Percentiles rank a stretch among this genome's conserved stretches.
Conservation (phyloP, 2,113 vertebrate species). For the Channa argus region DNA sequence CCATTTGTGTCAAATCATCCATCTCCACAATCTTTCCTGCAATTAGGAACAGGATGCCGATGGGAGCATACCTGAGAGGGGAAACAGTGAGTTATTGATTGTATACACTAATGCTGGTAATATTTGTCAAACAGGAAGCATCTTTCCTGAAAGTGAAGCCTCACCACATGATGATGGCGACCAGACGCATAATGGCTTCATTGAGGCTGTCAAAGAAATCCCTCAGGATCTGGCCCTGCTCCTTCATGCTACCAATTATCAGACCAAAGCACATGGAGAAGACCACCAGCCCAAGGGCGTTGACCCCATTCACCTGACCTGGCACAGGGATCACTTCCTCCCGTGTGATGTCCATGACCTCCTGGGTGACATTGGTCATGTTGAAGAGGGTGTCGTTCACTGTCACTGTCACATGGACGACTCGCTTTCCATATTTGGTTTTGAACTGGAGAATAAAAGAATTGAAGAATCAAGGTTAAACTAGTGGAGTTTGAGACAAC, state of each 20-base stretch:
- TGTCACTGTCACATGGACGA: conserved; percentile 78
- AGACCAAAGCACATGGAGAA: conserved; percentile 97
- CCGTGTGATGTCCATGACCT: conserved; percentile 72
- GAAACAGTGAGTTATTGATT: neutral
- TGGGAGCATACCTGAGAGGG: conserved; percentile 90
- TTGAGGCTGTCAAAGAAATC: conserved; percentile 97
- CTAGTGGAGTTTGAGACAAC: neutral
- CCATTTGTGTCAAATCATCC: conserved; percentile 97
- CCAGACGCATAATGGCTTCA: conserved; percentile 96
- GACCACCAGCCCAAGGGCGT: conserved; percentile 95
- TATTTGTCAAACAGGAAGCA: neutral
- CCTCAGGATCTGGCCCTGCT: conserved; percentile 90
- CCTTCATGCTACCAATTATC: conserved; percentile 97
- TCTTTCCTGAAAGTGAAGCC: neutral
- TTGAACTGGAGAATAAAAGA: conserved; percentile 88
- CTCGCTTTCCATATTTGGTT: conserved; percentile 91
- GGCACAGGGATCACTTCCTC: conserved; percentile 92
- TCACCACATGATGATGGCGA: conserved; percentile 97
- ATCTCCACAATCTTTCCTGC: conserved; percentile 99
- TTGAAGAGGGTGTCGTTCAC: conserved; percentile 87
- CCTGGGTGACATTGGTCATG: conserved; percentile 81
- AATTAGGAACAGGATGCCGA: conserved; percentile 96
- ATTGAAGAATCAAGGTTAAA: neutral
- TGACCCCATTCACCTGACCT: conserved; percentile 93
- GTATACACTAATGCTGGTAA: neutral